Percentiles rank a stretch among this genome's conserved stretches.
Conservation (phyloP, 2,113 vertebrate species). For the Dendropsophus ebraccatus region DNA sequence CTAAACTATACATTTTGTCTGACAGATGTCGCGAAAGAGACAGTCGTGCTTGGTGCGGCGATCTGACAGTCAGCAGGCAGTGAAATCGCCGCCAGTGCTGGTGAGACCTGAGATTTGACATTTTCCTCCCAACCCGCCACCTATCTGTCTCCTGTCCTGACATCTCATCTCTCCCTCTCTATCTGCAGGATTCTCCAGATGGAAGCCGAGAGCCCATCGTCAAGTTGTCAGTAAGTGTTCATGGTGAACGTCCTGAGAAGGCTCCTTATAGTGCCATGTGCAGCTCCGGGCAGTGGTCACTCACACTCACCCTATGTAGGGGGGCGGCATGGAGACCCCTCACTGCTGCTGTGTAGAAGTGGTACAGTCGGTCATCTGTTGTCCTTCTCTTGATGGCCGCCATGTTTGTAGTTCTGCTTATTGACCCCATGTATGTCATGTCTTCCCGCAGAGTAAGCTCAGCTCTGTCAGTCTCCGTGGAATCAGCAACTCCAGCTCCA, state of each 20-base stretch:
- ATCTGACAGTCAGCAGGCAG: constrained; percentile 91
- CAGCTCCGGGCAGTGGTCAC: no score
- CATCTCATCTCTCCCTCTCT: background rate
- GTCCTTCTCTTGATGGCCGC: background rate
- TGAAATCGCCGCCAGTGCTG: constrained; percentile 93
- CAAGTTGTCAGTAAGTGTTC: constrained; percentile 92
- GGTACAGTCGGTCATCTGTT: no score
- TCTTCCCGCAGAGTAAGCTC: constrained; percentile 86
- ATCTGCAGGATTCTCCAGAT: constrained; percentile 88
- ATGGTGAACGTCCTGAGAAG: no score
- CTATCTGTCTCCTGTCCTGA: background rate
- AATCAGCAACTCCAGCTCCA: constrained; percentile 89
- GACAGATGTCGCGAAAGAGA: constrained; percentile 87
- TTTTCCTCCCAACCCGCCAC: background rate
- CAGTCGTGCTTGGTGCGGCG: constrained; percentile 82
- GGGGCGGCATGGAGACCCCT: no score
- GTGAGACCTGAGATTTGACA: constrained; percentile 70
- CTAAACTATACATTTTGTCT: background rate
- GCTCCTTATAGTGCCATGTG: no score
- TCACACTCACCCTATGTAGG: no score
- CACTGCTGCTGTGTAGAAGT: background rate
- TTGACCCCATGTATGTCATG: background rate
- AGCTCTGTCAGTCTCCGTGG: constrained; percentile 91
- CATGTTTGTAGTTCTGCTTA: no score
- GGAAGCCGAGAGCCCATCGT: constrained; percentile 85